phyloP scores from a whole-genome alignment of 1,140 invertebrate species.

The Anastrepha ludens region DNA sequence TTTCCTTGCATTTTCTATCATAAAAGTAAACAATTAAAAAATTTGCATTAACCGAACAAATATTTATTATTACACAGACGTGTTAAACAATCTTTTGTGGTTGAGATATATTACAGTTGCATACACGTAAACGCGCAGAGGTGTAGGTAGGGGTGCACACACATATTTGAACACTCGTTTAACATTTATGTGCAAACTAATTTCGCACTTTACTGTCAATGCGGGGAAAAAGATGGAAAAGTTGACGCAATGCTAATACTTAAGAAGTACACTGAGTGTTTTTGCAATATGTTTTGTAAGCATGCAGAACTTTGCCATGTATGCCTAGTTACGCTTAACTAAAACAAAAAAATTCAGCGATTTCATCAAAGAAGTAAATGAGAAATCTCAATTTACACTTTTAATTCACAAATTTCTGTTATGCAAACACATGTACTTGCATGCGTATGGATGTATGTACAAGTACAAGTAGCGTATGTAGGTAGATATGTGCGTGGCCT shows the following conservation, averaged over 20 bases:
- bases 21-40: not conserved
- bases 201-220: not conserved
- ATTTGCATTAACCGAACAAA: not conserved
- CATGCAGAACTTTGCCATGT: not conserved
- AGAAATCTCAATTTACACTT: conserved; percentile 15
- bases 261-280: not conserved
- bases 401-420: conserved; percentile 25
- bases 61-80: not conserved
- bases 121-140: not conserved
- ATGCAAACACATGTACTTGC: not conserved
- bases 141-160: not conserved
- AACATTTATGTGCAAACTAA: not conserved
- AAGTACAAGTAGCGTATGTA: not conserved
- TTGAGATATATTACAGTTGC: not conserved
- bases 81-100: not conserved
- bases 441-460: not conserved
- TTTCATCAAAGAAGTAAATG: conserved; percentile 1
- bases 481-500: too few relatives aligned
- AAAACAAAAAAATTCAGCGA: not conserved
- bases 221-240: not conserved
- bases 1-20: not conserved
- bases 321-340: too few relatives aligned
- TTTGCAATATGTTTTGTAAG: not conserved
- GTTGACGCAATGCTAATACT: not conserved
- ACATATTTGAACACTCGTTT: not conserved